phyloP scores from a whole-genome alignment of 2,888 invertebrate genomes.

The Augochlorella aurata region DNA sequence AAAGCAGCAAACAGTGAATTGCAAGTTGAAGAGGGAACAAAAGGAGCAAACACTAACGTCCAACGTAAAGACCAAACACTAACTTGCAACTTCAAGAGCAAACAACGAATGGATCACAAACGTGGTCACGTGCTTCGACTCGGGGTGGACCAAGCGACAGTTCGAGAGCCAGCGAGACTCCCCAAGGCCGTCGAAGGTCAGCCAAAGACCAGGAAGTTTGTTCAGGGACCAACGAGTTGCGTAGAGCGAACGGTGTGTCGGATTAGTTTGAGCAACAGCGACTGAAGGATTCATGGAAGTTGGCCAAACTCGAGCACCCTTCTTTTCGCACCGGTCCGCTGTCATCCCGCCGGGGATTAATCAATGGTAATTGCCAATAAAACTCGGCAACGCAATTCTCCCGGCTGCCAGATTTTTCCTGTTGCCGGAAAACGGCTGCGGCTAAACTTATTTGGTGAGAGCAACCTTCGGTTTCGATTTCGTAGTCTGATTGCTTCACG shows the following conservation, averaged over 20 bases:
- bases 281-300: not conserved
- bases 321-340: not conserved
- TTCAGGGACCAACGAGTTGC: not conserved
- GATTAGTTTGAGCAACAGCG: not conserved
- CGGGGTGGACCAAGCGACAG: not conserved
- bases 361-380: not conserved
- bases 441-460: not conserved
- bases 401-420: not conserved
- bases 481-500: constrained; percentile 9
- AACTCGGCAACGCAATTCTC: not conserved
- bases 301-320: not conserved
- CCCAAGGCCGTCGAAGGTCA: not conserved
- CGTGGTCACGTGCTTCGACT: too few species aligned
- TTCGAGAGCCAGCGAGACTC: not conserved
- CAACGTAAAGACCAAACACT: too few species aligned
- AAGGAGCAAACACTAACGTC: too few species aligned
- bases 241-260: not conserved
- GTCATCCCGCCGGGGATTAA: not conserved
- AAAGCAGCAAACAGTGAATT: too few species aligned
- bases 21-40: too few species aligned
- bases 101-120: too few species aligned
- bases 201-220: not conserved
- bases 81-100: too few species aligned
- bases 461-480: not conserved
- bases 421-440: not conserved